Evolutionary conservation across 2,113 vertebrate species (phyloP).

Genomic region (Erythrocercus mccallii): DNA sequence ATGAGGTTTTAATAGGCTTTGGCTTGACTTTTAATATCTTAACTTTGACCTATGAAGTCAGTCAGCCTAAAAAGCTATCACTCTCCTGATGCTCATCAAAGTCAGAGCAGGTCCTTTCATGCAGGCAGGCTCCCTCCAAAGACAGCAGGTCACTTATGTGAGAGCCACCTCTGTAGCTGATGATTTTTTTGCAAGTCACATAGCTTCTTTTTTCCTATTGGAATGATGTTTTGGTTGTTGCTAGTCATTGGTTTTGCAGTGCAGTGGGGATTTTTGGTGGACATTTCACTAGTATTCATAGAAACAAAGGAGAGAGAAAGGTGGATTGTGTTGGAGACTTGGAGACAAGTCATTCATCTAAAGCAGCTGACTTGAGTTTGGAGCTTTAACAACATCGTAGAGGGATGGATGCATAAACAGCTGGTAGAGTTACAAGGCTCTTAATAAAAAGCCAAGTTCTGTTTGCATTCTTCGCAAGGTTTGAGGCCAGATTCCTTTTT

Average conservation of each 20-base stretch:
- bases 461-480: neutral
- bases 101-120: neutral
- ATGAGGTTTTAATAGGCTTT: neutral
- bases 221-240: neutral
- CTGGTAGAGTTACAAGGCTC: neutral
- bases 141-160: neutral
- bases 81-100: neutral
- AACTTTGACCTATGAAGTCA: neutral
- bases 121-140: neutral
- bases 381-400: rapidly evolving
- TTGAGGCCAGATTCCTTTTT: neutral
- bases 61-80: neutral
- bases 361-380: neutral
- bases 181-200: neutral
- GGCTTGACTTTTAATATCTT: neutral
- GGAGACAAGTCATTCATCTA: neutral
- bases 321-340: neutral
- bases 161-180: neutral
- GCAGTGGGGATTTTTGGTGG: neutral
- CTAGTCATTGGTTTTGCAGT: neutral
- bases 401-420: neutral
- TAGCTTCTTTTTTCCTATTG: neutral
- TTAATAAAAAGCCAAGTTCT: neutral
- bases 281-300: neutral
- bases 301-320: neutral